Base-by-base conservation (phyloP, 2,888 invertebrate genomes). In the Seira ritae region DNA sequence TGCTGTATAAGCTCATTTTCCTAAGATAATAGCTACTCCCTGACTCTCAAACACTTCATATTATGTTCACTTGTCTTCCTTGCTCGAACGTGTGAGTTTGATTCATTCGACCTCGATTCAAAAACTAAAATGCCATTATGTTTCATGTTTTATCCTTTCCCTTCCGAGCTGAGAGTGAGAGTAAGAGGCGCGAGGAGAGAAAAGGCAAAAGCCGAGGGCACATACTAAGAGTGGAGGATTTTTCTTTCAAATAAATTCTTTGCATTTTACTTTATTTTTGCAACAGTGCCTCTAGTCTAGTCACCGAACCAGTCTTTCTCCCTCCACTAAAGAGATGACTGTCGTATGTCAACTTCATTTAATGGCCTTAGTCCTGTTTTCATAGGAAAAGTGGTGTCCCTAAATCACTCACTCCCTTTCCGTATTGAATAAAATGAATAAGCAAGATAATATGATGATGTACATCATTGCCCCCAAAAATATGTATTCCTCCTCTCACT, bases 1-100 rank as follows among this genome's bases (percentile, higher is more conserved):
- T 80, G 68, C 55, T 73, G 31, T 70, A 50, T 73, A 68, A 73
- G 68, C 80, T 73, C 80, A 80, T 80, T 80, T 73, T 80, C 37
- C 55, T 31, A 80, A 42, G 68, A 55, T 69, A 72, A 66, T 66
- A 70, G 46, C 46, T 69, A 67, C 24, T 72, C 72, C 42, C 70
- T 78, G 65, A 42, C 71, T 24, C 62, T 24, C 62, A 77, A 78
- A 78, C 70, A 62, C 70, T 60, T 76, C 69, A 69, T 77, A 69
- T 77, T 77, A 77, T 69, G 77, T 70, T 50, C 77, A 69, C 50
- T 69, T 77, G 77, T 55, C 23, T 74, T 65, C 79, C 79, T 72
- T 79, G 42, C 71, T 79, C 72, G 46, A 66, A 72, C 71, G 72
- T 67, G 72, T 72, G 67, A 79, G 72, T 79, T 72, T 68, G 80